Conservation (phyloP, 2,888 invertebrate species). For the Cantharis flavilabris region DNA sequence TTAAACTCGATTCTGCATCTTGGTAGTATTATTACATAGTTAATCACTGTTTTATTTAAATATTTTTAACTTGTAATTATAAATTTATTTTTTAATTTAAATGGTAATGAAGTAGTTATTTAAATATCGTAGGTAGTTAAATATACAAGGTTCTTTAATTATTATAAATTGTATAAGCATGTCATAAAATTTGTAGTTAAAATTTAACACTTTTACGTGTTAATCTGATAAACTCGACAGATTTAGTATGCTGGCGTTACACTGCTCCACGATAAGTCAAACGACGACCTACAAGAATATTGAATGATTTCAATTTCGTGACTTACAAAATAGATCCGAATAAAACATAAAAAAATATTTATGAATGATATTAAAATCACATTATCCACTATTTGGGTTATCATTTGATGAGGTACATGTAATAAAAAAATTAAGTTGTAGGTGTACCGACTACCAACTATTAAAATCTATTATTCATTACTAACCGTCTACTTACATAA, state of each 20-base stretch:
- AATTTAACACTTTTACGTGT: not conserved
- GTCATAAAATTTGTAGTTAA: not conserved
- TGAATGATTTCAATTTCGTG: constrained; percentile 1
- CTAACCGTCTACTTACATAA: not conserved
- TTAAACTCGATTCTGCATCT: not conserved
- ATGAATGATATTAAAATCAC: not conserved
- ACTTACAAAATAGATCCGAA: not conserved
- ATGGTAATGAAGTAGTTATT: not conserved
- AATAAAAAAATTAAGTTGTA: not conserved
- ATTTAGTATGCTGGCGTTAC: not conserved
- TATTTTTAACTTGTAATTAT: not conserved
- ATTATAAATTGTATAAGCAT: not conserved
- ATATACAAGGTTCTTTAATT: not conserved
- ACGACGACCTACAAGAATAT: not conserved
- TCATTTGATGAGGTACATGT: not conserved
- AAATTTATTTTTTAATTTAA: not conserved
- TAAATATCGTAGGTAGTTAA: not conserved
- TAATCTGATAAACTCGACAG: not conserved
- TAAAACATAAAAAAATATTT: not conserved
- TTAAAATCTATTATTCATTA: not conserved
- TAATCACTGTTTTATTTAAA: not conserved
- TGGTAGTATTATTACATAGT: not conserved
- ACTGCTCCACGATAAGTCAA: not conserved
- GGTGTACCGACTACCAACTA: not conserved
- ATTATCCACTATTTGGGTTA: not conserved